Base-by-base conservation (phyloP, 2,888 invertebrate species). In the Lepidochitona cinerea region DNA sequence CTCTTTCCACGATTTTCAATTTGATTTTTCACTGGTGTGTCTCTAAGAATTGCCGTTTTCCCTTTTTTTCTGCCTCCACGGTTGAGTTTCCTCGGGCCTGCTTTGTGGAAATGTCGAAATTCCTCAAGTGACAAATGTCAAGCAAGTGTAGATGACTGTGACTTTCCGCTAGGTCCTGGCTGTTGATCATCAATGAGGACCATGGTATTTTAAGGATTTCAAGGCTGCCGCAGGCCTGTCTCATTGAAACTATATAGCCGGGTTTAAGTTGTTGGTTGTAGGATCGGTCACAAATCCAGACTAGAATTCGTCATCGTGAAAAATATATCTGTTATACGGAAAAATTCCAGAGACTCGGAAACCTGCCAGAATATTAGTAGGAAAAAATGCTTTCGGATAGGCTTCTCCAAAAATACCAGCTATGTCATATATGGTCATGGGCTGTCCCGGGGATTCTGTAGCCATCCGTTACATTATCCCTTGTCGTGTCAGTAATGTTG, bases 371-470 rank as follows among this genome's bases (percentile, higher is more conserved):
- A 91, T 85, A 84, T 91, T 77, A 83, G 85, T 74, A 26, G 14
- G 91, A 91, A 59, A 9, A 5, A 54, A 9, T 41, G 59, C 71
- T 35, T 32, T 65, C 32, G 33, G n/a, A 35, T 32, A 66, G 14
- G 66, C 71, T 18, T 6, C 41, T n/a, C 66, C 41, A n/a, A 66
- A n/a, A 36, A 73, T 36, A n/a, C 37, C 68, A 7, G 69, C 68
- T 26, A 91, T 85, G 72, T 91, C 83, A 76, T 91, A 90, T 41
- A 90, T 90, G 3, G 86, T 84, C 18, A 90, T 79, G 32, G 86
- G 81, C 74, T 87, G 83, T 1, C 90, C 89, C 59, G 89, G 87
- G 75, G n/a, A n/a, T n/a, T n/a, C n/a, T n/a, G n/a, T n/a, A n/a
- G n/a, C n/a, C n/a, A n/a, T n/a, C n/a, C n/a, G n/a, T n/a, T n/a